Conservation (phyloP, 2,888 invertebrate genomes). For the Caenorhabditis sp. region DNA sequence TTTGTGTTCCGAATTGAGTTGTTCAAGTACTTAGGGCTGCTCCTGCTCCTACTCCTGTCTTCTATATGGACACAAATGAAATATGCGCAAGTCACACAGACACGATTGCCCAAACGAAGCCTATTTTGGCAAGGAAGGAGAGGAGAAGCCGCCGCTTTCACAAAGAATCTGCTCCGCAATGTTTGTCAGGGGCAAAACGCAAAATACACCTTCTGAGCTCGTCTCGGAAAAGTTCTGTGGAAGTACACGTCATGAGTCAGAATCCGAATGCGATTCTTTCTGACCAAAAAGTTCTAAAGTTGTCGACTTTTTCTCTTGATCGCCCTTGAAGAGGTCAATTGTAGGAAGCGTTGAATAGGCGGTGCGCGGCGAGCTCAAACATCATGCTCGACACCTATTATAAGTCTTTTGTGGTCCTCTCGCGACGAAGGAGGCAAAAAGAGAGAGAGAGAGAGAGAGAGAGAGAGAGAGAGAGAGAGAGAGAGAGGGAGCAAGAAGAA, state of each 20-base stretch:
- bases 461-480: conserved; percentile 11
- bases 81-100: conserved; percentile 48
- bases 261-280: no score
- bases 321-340: conserved; percentile 25
- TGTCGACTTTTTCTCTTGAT: no score
- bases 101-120: conserved; percentile 54
- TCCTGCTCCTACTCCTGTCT: conserved; percentile 7
- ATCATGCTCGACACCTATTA: conserved; percentile 48
- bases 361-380: conserved; percentile 26
- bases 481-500: neutral
- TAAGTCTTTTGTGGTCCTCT: conserved; percentile 35
- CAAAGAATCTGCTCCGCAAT: no score
- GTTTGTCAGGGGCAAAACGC: no score
- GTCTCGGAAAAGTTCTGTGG: no score
- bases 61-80: conserved; percentile 43
- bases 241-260: no score
- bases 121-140: conserved; percentile 31
- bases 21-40: conserved; percentile 11
- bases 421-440: no score
- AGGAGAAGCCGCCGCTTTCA: neutral
- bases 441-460: neutral
- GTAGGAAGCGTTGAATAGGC: conserved; percentile 20
- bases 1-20: conserved; percentile 10
- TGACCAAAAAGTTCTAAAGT: no score
- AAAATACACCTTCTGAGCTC: neutral